Base-by-base conservation (phyloP, 2,797 vertebrate species). In the Cryptoprocta ferox region DNA sequence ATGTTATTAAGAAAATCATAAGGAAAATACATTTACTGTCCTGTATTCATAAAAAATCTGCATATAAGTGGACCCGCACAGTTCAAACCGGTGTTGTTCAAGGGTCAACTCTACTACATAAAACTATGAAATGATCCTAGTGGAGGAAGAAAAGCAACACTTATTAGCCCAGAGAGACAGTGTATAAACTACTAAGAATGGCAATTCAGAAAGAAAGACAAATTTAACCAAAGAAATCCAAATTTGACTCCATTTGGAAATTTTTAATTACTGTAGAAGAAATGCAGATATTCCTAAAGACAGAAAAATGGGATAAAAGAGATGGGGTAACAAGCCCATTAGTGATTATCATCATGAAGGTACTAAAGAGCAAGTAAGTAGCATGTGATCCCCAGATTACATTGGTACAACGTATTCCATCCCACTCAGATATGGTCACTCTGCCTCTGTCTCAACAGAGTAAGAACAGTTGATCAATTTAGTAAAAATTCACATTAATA, bases 401-500 rank as follows among this genome's bases (percentile, higher is more conserved):
- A 75, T 1, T 2, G 2, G 10, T 87, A 13, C 24, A 19, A 6
- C 15, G 1, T 18, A 42, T 42, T 94, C 45, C 78, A 11, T 81
- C 76, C 61, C 35, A 45, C 2, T 15, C 30, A 89, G 59, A 53
- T 4, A 6, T 6, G 6, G 39, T 26, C 42, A 42, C 37, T 71
- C 80, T 61, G 63, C 42, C 35, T 93, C 70, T 78, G 80, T 82
- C 39, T 73, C 50, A 86, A 56, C 42, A 65, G 48, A 1, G 1
- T 19, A 85, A 56, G 53, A 76, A 91, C 0, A 80, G 59, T n/a
- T 91, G 68, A 87, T 78, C 50, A 78, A 45, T 63, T 91, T 32
- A 93, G 75, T 76, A 84, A 96, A 96, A 96, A 91, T 48, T 61
- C 42, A 80, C 56, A 81, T 84, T 91, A 82, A 70, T 73, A 81